Base-by-base conservation (phyloP, 37 sponge, comb jelly and placozoan genomes). In the Bolinopsis microptera region DNA sequence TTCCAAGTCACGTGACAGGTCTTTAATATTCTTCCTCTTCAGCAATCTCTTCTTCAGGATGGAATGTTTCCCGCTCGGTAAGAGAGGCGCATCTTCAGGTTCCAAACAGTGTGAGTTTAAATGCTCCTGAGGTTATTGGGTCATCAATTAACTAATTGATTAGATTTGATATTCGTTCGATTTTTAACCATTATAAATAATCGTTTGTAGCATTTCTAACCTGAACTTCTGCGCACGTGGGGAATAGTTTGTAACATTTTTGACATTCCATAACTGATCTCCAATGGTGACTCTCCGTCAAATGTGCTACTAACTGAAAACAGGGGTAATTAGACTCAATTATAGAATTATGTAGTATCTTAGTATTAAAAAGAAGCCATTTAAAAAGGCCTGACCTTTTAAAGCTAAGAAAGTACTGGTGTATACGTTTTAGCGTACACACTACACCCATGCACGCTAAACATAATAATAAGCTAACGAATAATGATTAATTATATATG, bases 11-110 rank as follows among this genome's bases (percentile, higher is more conserved):
- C 34, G 25, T 0, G 90, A 86, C n/a, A 86, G 61, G 22, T 86
- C 48, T 30, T 39, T 86, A 21, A 86, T 86, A 30, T 38, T 41
- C n/a, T 38, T 13, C 39, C 90, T 86, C 90, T 86, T 86, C 1
- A 86, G 61, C 8, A 86, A 30, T 22, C 90, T 35, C 36, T 86
- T 86, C 48, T 86, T 86, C 0, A 86, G 90, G 39, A 86, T 86
- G 90, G 90, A 86, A 23, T 86, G 90, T 86, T 86, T 86, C 61
- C 90, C 90, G 61, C 36, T 33, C 38, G 90, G 90, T 23, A 86
- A 38, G 3, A 86, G 90, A 28, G 90, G 90, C 13, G 90, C 41
- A 48, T 86, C 90, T 16, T 86, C 90, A 24, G 90, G 90, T 34
- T 86, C 90, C 90, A 86, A 48, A 41, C 34, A 86, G 61, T 86